phyloP scores from a whole-genome alignment of 2,797 vertebrate species.

The Ptychadena robeensis region DNA sequence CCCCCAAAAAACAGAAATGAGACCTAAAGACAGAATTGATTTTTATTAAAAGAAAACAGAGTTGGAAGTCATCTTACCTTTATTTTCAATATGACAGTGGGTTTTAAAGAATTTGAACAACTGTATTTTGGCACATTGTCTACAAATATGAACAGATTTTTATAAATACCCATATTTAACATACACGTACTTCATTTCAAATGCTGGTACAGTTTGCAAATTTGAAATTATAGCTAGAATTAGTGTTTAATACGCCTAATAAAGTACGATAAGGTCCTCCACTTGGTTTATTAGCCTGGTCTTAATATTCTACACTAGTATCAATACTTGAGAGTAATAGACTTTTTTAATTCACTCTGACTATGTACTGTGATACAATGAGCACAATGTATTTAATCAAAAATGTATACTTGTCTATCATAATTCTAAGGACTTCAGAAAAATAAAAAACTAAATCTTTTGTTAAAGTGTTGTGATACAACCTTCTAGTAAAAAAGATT shows the following conservation, averaged over 20 bases:
- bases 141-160: conserved; percentile 5
- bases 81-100: conserved; percentile 13
- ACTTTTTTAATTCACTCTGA: background rate
- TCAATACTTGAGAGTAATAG: background rate
- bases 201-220: conserved; percentile 7
- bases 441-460: too few species aligned
- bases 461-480: too few species aligned
- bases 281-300: background rate
- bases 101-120: background rate
- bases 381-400: too few species aligned
- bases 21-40: conserved; percentile 11
- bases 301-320: background rate
- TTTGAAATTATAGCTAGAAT: background rate
- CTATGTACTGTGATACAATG: too few species aligned
- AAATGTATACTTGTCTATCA: too few species aligned
- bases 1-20: background rate
- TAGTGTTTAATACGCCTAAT: background rate
- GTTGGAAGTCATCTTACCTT: conserved; percentile 19
- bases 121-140: conserved; percentile 10
- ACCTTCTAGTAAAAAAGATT: too few species aligned
- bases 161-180: background rate
- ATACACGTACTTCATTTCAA: background rate
- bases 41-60: conserved; percentile 41
- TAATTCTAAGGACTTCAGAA: too few species aligned
- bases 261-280: background rate